Conservation (phyloP, 2,888 invertebrate species). For the Andrena bucephala region DNA sequence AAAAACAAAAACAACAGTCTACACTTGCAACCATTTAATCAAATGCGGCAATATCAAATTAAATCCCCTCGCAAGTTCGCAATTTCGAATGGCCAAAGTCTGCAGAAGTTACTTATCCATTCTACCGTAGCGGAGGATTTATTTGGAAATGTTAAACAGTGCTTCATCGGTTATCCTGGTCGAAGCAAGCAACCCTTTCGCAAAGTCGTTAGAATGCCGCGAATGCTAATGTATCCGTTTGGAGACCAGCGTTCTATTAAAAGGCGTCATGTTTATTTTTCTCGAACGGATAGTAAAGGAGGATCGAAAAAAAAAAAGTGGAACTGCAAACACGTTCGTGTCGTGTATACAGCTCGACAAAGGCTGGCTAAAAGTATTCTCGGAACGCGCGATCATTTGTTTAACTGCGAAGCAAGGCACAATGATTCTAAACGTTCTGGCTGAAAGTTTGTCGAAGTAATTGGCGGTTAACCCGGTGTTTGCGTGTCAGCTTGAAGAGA, state of each 20-base stretch:
- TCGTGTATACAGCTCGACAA: neutral
- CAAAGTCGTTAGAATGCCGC: neutral
- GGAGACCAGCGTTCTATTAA: neutral
- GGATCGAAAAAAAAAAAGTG: slow-evolving; percentile 5
- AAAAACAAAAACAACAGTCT: no score
- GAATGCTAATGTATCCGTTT: neutral
- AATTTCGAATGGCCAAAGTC: no score
- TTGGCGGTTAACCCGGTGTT: slow-evolving; percentile 44
- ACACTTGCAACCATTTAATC: no score
- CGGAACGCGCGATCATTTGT: neutral
- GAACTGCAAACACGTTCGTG: neutral
- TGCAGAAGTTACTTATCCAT: no score
- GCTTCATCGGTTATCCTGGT: no score
- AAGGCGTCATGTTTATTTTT: neutral
- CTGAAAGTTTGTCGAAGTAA: slow-evolving; percentile 39
- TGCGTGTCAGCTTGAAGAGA: slow-evolving; percentile 9
- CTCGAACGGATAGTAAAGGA: slow-evolving; percentile 19
- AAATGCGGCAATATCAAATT: no score
- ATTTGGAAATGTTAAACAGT: no score
- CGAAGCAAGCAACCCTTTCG: neutral
- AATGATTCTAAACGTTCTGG: slow-evolving; percentile 21
- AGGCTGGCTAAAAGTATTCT: slow-evolving; percentile 11
- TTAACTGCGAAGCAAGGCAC: neutral
- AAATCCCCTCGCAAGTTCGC: no score
- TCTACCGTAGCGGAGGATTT: no score